Evolutionary conservation across 2,113 vertebrate genomes (phyloP).

Genomic region (Triplophysa tibetana): DNA sequence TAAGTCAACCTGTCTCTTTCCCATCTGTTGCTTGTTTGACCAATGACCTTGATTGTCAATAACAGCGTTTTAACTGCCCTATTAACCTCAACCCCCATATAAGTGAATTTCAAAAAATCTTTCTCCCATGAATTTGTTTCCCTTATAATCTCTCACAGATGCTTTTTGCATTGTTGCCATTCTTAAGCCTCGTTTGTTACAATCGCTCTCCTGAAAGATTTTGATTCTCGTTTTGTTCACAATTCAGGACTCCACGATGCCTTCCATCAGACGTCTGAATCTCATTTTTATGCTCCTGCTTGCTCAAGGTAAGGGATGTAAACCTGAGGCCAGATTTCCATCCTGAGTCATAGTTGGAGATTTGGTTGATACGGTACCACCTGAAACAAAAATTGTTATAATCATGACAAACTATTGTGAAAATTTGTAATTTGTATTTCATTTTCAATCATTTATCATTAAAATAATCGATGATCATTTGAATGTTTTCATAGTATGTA

Average conservation of each 20-base stretch:
- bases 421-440: no score
- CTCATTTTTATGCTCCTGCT: constrained; percentile 62
- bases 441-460: no score
- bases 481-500: no score
- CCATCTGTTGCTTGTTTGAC: not conserved
- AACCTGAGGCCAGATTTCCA: no score
- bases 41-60: not conserved
- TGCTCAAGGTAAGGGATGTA: constrained; percentile 65
- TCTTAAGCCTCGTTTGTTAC: constrained; percentile 16
- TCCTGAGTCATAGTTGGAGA: no score
- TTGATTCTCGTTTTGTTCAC: constrained; percentile 43
- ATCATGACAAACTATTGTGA: no score
- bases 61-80: not conserved
- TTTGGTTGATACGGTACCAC: no score
- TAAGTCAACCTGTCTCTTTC: not conserved
- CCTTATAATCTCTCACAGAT: constrained; percentile 4
- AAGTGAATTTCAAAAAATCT: not conserved
- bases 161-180: constrained; percentile 3
- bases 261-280: constrained; percentile 37
- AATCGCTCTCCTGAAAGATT: constrained; percentile 8
- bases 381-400: no score
- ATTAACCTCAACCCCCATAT: constrained; percentile 1
- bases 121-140: no score
- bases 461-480: no score
- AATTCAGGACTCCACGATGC: constrained; percentile 69